These are phyloP conservation scores for Sarotherodon lohbergeri DNA, from an alignment of 2,113 vertebrate genomes.

Conservation along the genomic window DNA sequence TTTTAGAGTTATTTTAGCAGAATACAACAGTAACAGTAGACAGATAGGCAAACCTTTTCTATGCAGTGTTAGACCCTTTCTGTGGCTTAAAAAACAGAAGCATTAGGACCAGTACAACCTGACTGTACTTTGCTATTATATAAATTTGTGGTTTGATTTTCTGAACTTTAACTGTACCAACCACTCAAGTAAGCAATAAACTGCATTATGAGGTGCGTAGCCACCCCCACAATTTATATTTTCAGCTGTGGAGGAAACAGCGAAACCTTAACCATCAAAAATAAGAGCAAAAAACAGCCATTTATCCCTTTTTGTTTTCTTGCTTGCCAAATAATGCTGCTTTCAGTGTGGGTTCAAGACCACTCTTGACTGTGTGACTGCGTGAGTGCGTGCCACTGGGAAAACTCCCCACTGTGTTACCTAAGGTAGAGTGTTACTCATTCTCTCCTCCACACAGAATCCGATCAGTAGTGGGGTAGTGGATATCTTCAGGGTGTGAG, in stretches of 20 bases:
- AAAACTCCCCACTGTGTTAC: constrained; percentile 18
- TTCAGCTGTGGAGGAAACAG: neutral
- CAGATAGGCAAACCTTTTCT: neutral
- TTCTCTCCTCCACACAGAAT: constrained; percentile 22
- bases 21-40: neutral
- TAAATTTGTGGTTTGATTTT: neutral
- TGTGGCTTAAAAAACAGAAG: neutral
- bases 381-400: neutral
- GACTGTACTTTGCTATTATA: neutral
- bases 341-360: neutral
- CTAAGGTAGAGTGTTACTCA: constrained; percentile 11
- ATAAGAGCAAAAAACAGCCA: neutral
- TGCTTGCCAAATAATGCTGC: neutral
- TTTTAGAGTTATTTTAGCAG: neutral
- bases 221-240: neutral
- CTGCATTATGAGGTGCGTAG: neutral
- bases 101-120: neutral
- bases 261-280: neutral
- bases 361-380: neutral
- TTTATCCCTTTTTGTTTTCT: neutral
- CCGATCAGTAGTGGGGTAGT: constrained; percentile 43
- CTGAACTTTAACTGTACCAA: neutral
- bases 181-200: neutral
- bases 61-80: neutral
- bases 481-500: constrained; percentile 25